Conservation (phyloP, 1,140 invertebrate genomes). For the Leptinotarsa defecta region DNA sequence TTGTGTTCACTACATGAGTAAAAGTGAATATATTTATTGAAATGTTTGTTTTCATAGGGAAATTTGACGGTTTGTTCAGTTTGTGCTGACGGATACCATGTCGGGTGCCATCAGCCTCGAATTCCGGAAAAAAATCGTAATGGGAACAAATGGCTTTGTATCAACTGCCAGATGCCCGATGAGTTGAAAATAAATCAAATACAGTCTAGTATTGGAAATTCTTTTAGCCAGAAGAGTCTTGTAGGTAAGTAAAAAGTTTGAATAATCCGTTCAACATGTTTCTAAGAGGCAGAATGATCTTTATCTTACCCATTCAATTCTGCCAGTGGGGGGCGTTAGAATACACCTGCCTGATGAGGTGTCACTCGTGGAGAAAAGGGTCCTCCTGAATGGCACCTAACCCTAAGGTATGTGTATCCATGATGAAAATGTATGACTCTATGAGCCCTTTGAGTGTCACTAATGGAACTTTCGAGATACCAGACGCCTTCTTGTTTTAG, state of each 20-base stretch:
- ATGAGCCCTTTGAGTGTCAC: no score
- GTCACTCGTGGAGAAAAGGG: no score
- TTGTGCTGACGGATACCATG: slow-evolving; percentile 84
- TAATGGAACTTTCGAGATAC: no score
- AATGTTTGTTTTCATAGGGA: slow-evolving; percentile 59
- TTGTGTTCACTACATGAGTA: slow-evolving; percentile 6
- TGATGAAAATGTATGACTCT: no score
- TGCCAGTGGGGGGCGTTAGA: no score
- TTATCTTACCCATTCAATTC: no score
- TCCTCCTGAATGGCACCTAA: no score
- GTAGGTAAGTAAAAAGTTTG: slow-evolving; percentile 19
- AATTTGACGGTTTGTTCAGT: slow-evolving; percentile 75
- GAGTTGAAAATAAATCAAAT: slow-evolving; percentile 52
- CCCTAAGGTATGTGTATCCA: no score
- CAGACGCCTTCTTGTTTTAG: no score
- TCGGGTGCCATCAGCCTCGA: slow-evolving; percentile 71
- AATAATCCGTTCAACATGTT: not conserved
- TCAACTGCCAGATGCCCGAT: slow-evolving; percentile 59
- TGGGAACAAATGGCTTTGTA: slow-evolving; percentile 64
- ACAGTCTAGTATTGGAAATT: slow-evolving; percentile 46
- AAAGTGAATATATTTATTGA: not conserved
- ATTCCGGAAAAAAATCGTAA: slow-evolving; percentile 62
- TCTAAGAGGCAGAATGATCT: no score
- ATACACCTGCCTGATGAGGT: no score
- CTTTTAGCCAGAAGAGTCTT: slow-evolving; percentile 33